Evolutionary conservation across 2,888 invertebrate species (phyloP), one percentile per base, ranked within the genome.

Genomic region (Ctenicera cuprea): DNA sequence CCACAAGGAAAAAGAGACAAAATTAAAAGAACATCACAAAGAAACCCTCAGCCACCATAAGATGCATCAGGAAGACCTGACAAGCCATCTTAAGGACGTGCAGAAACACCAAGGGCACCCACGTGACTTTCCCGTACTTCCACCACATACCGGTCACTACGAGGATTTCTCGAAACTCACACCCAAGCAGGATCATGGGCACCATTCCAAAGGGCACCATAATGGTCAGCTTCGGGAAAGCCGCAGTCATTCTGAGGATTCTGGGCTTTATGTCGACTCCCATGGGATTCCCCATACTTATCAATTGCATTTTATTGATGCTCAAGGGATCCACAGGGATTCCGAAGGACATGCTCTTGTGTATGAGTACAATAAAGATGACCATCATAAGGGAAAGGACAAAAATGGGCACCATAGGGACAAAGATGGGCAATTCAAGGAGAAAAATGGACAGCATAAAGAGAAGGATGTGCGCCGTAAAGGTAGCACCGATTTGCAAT

Each of bases 291-390:
- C 83, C 3, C 87, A 87, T 75, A 78, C 83, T 7, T 86, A 85
- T 73, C 86, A 86, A 75, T 73, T 86, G 75, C 86, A 85, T 75
- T 87, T 87, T 75, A 83, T 87, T 37, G 87, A 87, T 79, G 83
- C 86, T 9, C 87, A 87, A 75, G 87, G 86, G 16, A 85, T 86
- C 63, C 78, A 82, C 65, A 82, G 87, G 63, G 86, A 87, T 77
- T 84, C 80, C 52, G 86, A 86, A 73, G 87, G 86, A 2, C 84
- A 86, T 74, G 86, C 80, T 11, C 79, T 84, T 5, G 84, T 85
- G 7, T 73, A 76, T 1, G 64, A 64, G 18, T 45, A 26, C 33
- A 64, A n/a, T n/a, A n/a, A 33, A 5, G 54, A 71, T 33, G 65
- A 43, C 3, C 70, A 62, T 26, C 71, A 77, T 14, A 70, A 75